These are phyloP conservation scores for Gambusia affinis DNA, from an alignment of 2,113 vertebrate species.

Conservation along the genomic window DNA sequence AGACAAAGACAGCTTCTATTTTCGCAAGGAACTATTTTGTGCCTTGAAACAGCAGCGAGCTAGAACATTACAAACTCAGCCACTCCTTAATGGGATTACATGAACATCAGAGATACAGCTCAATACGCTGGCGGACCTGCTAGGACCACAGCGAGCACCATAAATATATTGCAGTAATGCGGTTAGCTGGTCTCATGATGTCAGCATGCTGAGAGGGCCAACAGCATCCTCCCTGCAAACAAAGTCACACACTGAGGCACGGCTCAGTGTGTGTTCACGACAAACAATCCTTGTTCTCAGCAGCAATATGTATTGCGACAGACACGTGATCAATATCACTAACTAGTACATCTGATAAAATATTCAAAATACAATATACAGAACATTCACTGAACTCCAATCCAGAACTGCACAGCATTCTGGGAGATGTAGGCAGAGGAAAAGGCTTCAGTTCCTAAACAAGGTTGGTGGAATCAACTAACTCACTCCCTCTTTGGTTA, in stretches of 20 bases:
- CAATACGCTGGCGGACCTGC: slow-evolving; percentile 13
- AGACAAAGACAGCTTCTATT: slow-evolving; percentile 48
- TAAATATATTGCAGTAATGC: slow-evolving; percentile 58
- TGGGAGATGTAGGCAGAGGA: no score
- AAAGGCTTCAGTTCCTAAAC: no score
- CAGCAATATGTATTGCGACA: neutral
- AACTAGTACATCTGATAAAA: no score
- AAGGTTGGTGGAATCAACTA: no score
- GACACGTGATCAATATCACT: no score
- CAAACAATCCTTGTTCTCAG: slow-evolving; percentile 2
- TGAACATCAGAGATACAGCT: slow-evolving; percentile 41
- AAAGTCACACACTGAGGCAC: slow-evolving; percentile 5
- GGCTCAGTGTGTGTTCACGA: neutral
- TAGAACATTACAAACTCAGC: slow-evolving; percentile 29
- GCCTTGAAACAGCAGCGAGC: slow-evolving; percentile 30
- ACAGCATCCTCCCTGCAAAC: slow-evolving; percentile 2
- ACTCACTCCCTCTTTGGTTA: no score
- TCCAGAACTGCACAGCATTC: no score
- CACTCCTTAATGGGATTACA: slow-evolving; percentile 55
- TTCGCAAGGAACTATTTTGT: slow-evolving; percentile 32
- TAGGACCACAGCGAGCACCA: slow-evolving; percentile 32
- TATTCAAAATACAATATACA: no score
- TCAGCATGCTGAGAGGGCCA: slow-evolving; percentile 38
- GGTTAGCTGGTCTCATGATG: slow-evolving; percentile 57
- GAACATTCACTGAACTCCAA: no score